Evolutionary conservation across 2,113 vertebrate species (phyloP).

Genomic region (Aix galericulata): DNA sequence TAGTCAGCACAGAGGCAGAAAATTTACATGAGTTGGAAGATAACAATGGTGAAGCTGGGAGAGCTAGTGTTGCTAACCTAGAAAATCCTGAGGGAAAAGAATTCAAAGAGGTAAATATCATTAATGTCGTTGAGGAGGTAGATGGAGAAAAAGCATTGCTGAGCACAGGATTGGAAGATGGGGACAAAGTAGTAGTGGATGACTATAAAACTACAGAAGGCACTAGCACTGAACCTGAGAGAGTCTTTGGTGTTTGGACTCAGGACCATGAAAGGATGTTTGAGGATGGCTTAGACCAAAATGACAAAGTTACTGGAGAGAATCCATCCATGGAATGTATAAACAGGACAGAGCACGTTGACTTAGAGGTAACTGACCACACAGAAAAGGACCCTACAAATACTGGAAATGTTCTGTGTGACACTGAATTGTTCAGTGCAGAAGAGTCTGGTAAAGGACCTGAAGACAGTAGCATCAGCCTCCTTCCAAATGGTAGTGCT

Average conservation of each 20-base stretch:
- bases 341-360: not conserved
- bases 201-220: not conserved
- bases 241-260: constrained; percentile 4
- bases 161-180: constrained; percentile 5
- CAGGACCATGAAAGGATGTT: not conserved
- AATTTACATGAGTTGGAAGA: not conserved
- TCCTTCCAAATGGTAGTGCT: not conserved
- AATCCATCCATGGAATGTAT: not conserved
- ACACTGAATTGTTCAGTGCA: not conserved
- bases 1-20: constrained; percentile 31
- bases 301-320: not conserved
- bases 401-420: constrained; percentile 13
- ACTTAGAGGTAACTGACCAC: not conserved
- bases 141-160: not conserved
- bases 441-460: constrained; percentile 38
- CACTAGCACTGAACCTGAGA: not conserved
- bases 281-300: constrained; percentile 14
- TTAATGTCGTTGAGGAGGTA: not conserved
- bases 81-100: constrained; percentile 8
- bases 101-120: not conserved
- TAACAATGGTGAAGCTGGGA: not conserved
- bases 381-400: constrained; percentile 4
- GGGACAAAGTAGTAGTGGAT: not conserved
- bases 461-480: not conserved
- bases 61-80: not conserved